Evolutionary conservation across 1,140 invertebrate species (phyloP), one percentile per base, ranked within the genome.

Genomic region (Drosophila guanche): DNA sequence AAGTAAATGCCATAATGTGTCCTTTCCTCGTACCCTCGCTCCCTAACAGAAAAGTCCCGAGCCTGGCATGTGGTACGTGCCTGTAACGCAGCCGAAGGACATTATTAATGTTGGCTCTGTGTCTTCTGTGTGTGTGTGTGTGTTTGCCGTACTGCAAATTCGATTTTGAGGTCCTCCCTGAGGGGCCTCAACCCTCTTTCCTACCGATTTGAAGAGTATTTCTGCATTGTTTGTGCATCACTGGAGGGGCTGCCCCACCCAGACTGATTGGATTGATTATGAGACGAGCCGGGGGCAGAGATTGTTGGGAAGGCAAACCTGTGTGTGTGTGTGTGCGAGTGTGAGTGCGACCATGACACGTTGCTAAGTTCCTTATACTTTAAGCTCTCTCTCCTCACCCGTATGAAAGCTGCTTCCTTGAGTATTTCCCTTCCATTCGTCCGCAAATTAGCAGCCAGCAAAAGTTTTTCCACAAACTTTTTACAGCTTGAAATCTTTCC

Each of bases 1-100:
- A 43, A 68, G 56, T 55, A 54, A 55, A 69, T 48, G 58, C 54
- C 48, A 48, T 50, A 41, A 59, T 53, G 37, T 42, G 29, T 58
- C 10, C 56, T 12, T 37, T 10, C 7, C 33, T 10, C 27, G 27
- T 7, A 2, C 7, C 27, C 29, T 10, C 7, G 29, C 10, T 12
- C 33, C 16, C 16, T 20, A 20, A 0, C 16, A 20, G 16, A 20
- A 20, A 20, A 20, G 0, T 20, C 16, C 16, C 16, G 16, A 20
- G 16, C 16, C 16, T 58, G 29, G 23, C 8, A 55, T 55, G 55
- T 59, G 62, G 68, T 76, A 72, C 72, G 72, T 76, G 72, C 60
- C 70, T 71, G 68, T 59, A 56, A 76, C 25, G 51, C 22, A 25
- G 41, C 50, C 59, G 61, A 76, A 76, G 72, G 72, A 72, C 68